Evolutionary conservation across 1,140 invertebrate species (phyloP).

Genomic region (Brachystomella parvula): DNA sequence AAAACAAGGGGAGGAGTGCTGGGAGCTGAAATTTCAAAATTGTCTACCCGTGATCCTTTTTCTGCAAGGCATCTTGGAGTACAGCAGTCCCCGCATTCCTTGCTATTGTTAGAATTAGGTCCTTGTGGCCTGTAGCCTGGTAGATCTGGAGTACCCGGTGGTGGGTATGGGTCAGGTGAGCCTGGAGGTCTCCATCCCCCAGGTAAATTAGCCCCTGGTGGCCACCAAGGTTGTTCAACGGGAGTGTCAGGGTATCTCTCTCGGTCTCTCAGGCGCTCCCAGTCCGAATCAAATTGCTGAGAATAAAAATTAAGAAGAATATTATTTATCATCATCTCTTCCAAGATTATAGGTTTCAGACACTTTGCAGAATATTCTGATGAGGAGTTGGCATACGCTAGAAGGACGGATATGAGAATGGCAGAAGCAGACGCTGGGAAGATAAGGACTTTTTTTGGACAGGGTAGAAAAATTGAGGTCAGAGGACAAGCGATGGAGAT

Average conservation of each 20-base stretch:
- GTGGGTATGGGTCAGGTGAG: constrained; percentile 1
- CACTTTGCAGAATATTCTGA: neutral
- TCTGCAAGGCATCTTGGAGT: constrained; percentile 53
- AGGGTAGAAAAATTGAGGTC: constrained; percentile 1
- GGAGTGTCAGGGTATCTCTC: neutral
- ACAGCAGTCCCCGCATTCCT: constrained; percentile 1
- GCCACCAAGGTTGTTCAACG: neutral
- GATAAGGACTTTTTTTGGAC: too few relatives aligned
- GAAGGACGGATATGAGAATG: neutral
- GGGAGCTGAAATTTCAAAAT: too few relatives aligned
- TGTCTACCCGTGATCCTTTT: constrained; percentile 80
- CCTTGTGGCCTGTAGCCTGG: neutral
- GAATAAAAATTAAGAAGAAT: neutral
- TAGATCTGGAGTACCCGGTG: too few relatives aligned
- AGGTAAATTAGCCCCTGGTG: too few relatives aligned
- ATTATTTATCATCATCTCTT: too few relatives aligned
- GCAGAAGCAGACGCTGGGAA: neutral
- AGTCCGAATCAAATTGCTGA: neutral
- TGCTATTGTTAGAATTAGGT: neutral
- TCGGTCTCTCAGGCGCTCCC: neutral
- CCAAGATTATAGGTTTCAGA: neutral
- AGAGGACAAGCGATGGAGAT: constrained; percentile 5
- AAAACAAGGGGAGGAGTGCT: too few relatives aligned
- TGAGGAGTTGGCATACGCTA: too few relatives aligned
- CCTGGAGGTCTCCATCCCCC: too few relatives aligned